Evolutionary conservation across 2,888 invertebrate species (phyloP), one percentile per base, ranked within the genome.

Genomic region (Dryocosmus kuriphilus): DNA sequence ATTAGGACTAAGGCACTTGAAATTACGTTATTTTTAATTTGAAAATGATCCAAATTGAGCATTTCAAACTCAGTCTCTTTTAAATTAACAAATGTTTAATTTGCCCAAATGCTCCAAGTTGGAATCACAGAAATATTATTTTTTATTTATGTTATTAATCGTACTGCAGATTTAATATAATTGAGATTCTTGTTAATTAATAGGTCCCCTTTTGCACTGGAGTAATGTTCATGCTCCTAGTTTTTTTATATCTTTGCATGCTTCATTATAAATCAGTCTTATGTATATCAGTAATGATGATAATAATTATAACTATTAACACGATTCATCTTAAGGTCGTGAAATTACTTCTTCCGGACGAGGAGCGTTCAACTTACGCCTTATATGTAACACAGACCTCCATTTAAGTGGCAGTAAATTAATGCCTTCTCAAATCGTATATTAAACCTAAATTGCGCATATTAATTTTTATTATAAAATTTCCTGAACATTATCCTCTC

Each of bases 341-440:
- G 32, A 62, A 62, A 62, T 62, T 62, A 62, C 62, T 62, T 30
- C 32, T 62, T 62, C 62, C 62, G 62, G 62, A n/a, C 19, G 30
- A 62, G 19, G 30, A 62, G 19, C 62, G 19, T 30, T 62, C 62
- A n/a, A 27, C 62, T 14, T 32, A 22, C 22, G 61, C 30, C 62
- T 62, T 62, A 62, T 30, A 63, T 63, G 32, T 63, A 63, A 32
- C n/a, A 9, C 9, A 35, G 22, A 6, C 35, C 35, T 63, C 5
- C 14, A n/a, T 63, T 61, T 35, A 35, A 30, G 22, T 22, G n/a
- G 4, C 63, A 63, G 35, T n/a, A 62, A 63, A 63, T 27, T 60
- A 27, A 63, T 35, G 22, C 32, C 35, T 63, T 63, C 32, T 32
- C 35, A 35, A 63, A 63, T 35, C 32, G 22, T 11, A 63, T 63